phyloP scores from a whole-genome alignment of 1,140 invertebrate species.

The Halictus rubicundus region DNA sequence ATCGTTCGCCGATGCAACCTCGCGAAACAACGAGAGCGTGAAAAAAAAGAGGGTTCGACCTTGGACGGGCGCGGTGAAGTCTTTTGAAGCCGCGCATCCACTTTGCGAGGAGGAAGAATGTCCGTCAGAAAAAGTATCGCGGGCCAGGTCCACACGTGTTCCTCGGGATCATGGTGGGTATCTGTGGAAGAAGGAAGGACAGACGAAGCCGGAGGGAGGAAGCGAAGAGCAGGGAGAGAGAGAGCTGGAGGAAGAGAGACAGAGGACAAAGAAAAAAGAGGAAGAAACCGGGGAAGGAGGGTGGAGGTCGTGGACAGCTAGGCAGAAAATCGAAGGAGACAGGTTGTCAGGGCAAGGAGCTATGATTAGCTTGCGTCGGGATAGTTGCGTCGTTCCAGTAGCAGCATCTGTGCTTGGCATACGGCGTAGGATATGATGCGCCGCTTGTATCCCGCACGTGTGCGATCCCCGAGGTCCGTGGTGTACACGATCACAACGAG shows the following conservation, averaged over 20 bases:
- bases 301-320: conserved; percentile 68
- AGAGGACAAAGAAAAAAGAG: neutral
- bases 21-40: too few relatives aligned
- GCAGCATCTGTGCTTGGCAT: conserved; percentile 70
- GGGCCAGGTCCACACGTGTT: conserved; percentile 54
- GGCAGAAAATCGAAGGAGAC: conserved; percentile 80
- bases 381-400: conserved; percentile 51
- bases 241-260: too few relatives aligned
- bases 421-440: conserved; percentile 58
- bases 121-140: conserved; percentile 59
- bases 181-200: conserved; percentile 11
- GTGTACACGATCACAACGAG: conserved; percentile 7
- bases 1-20: too few relatives aligned
- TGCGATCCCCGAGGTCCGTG: conserved; percentile 50
- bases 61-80: neutral
- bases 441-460: conserved; percentile 72
- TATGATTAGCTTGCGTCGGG: conserved; percentile 77
- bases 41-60: neutral
- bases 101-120: conserved; percentile 44
- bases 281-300: conserved; percentile 23
- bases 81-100: conserved; percentile 42
- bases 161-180: conserved; percentile 37
- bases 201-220: neutral
- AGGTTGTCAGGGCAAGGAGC: conserved; percentile 78
- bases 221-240: neutral